Evolutionary conservation across 2,113 vertebrate genomes (phyloP).

Genomic region (Gadus macrocephalus): DNA sequence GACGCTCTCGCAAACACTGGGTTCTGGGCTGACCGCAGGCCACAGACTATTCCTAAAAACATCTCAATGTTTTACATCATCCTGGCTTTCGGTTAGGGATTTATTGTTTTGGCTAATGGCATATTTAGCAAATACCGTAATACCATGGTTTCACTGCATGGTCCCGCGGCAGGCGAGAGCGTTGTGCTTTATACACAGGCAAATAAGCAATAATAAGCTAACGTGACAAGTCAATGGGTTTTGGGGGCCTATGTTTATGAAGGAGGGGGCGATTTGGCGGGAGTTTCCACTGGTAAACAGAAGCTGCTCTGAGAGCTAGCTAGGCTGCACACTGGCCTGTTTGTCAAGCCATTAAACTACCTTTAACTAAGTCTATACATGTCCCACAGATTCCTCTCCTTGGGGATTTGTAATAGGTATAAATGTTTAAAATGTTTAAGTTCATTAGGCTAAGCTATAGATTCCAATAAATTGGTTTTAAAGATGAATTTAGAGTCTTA

Average conservation of each 20-base stretch:
- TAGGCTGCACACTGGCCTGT: slow-evolving; percentile 43
- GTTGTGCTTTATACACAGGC: slow-evolving; percentile 10
- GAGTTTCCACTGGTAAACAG: slow-evolving; percentile 59
- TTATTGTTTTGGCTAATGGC: too few species aligned
- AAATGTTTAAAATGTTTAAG: too few species aligned
- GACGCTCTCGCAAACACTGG: slow-evolving; percentile 14
- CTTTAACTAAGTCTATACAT: neutral
- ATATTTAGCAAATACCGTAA: slow-evolving; percentile 21
- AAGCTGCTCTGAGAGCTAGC: slow-evolving; percentile 46
- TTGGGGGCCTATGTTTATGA: slow-evolving; percentile 53
- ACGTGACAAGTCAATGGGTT: slow-evolving; percentile 12
- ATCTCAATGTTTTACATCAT: slow-evolving; percentile 17
- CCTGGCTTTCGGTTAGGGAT: too few species aligned
- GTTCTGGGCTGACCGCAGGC: slow-evolving; percentile 16
- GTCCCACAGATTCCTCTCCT: too few species aligned
- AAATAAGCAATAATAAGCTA: slow-evolving; percentile 10
- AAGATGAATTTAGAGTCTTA: too few species aligned
- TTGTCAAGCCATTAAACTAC: slow-evolving; percentile 35
- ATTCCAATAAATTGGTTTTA: too few species aligned
- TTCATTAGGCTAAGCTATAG: too few species aligned
- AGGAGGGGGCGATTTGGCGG: slow-evolving; percentile 11
- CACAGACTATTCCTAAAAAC: slow-evolving; percentile 33
- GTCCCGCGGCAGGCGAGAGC: slow-evolving; percentile 1
- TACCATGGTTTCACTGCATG: slow-evolving; percentile 35
- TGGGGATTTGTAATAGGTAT: too few species aligned